These are phyloP conservation scores for Platichthys stellatus DNA, from an alignment of 2,113 vertebrate species.

Conservation along the genomic window DNA sequence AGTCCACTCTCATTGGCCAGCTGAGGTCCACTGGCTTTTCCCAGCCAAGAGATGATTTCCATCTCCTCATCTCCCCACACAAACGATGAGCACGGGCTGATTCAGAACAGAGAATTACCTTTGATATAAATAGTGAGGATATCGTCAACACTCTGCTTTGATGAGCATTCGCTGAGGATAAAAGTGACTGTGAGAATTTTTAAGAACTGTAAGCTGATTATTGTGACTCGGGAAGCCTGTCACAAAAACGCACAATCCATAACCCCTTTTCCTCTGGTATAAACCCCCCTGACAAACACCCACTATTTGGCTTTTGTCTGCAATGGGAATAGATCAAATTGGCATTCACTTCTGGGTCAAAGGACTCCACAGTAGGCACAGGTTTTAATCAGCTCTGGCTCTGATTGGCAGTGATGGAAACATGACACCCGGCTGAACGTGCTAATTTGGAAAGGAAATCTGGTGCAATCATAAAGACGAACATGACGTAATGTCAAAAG, in stretches of 20 bases:
- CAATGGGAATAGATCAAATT: too few species aligned
- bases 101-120: constrained; percentile 63
- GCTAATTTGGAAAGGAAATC: too few species aligned
- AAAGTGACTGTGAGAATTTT: constrained; percentile 23
- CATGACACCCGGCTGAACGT: too few species aligned
- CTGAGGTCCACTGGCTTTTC: constrained; percentile 45
- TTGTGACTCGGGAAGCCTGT: constrained; percentile 15
- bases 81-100: constrained; percentile 46
- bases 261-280: too few species aligned
- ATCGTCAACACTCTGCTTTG: constrained; percentile 33
- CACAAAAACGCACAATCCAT: not conserved
- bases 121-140: constrained; percentile 57
- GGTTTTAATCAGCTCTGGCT: too few species aligned
- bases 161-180: constrained; percentile 39
- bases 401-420: too few species aligned
- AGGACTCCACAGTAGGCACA: too few species aligned
- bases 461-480: too few species aligned
- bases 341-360: too few species aligned
- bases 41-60: constrained; percentile 56
- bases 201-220: constrained; percentile 29
- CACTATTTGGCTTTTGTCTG: too few species aligned
- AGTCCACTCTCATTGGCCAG: constrained; percentile 62
- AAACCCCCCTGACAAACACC: too few species aligned
- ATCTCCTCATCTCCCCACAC: constrained; percentile 52
- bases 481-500: too few species aligned